Conservation (phyloP, 2,113 vertebrate genomes). For the Nesoenas mayeri region DNA sequence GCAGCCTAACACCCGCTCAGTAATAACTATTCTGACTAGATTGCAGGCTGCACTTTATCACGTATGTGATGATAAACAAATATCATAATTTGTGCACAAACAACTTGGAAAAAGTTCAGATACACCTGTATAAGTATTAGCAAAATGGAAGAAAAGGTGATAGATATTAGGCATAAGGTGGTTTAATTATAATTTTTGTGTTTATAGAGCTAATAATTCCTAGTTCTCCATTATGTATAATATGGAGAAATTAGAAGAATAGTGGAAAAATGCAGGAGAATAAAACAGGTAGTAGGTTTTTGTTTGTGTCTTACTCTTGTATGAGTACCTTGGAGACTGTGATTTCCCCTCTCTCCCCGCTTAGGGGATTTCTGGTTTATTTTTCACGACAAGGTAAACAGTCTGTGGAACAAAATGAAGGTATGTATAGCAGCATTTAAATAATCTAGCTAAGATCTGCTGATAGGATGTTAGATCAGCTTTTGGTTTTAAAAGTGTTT, state of each 20-base stretch:
- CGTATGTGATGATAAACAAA: background rate
- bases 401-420: background rate
- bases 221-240: background rate
- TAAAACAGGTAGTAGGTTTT: background rate
- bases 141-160: background rate
- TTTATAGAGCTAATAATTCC: background rate
- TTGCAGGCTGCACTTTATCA: background rate
- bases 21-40: background rate
- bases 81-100: background rate
- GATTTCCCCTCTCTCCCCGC: background rate
- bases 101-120: background rate
- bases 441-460: background rate
- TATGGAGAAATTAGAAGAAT: background rate
- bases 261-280: background rate
- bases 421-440: background rate
- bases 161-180: background rate
- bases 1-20: background rate
- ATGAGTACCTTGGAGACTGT: background rate
- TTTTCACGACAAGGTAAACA: conserved; percentile 37
- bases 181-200: background rate
- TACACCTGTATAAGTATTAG: fast-evolving
- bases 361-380: conserved; percentile 38
- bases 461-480: background rate
- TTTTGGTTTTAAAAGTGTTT: background rate
- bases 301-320: background rate